Evolutionary conservation across 2,113 vertebrate species (phyloP), one percentile per base, ranked within the genome.

Genomic region (Strix aluco): DNA sequence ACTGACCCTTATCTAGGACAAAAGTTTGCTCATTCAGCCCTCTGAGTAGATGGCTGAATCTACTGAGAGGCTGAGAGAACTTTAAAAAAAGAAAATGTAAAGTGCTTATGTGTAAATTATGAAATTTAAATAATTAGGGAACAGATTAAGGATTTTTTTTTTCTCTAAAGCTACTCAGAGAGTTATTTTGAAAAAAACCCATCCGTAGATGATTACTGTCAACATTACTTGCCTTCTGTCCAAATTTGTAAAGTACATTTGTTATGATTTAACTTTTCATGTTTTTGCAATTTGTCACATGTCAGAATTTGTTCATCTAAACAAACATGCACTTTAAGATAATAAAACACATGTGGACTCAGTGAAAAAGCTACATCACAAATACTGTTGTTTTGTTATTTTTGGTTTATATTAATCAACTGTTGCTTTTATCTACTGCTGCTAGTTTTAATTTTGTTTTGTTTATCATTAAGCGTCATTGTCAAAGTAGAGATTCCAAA

Each of bases 211-310:
- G 8, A 63, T 49, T 89, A 58, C 23, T 36, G 38, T 10, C 25
- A 69, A 61, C 1, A 3, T 57, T 88, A 49, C 13, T 42, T 90
- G 16, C 22, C 32, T 67, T 71, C n/a, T 63, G 23, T 55, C 58
- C 22, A 61, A 75, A 94, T 40, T 4, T 19, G 13, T n/a, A 25
- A 30, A 72, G 18, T 30, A 75, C 18, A 25, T 67, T 63, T 71
- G 6, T 47, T 82, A n/a, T 23, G 13, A 82, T 55, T 83, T 29
- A 69, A 69, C 22, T 34, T 80, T 63, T 67, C 6, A 4, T 8
- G 3, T 54, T 79, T 82, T 74, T 7, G 9, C 10, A 71, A 5
- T 55, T 82, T 71, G 27, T 79, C 15, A 4, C 0, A 0, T 10
- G 15, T 59, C 38, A 55, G 51, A 55, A 54, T 70, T 58, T 90